Evolutionary conservation across 2,888 invertebrate genomes (phyloP).

Genomic region (Nymphalis polychloros): DNA sequence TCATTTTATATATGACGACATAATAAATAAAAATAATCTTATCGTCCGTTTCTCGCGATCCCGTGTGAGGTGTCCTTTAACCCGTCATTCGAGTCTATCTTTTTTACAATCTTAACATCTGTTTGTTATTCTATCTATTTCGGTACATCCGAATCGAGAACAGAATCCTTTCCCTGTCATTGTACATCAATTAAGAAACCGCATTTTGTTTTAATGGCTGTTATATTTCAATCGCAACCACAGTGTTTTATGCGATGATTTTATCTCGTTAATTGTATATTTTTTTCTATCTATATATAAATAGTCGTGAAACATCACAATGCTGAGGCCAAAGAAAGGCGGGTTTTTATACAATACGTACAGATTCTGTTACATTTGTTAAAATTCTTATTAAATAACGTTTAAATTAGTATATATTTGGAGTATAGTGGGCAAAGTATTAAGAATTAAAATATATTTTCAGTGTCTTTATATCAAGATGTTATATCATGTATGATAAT

Average conservation of each 20-base stretch:
- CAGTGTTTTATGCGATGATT: constrained; percentile 54
- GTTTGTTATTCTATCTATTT: constrained; percentile 77
- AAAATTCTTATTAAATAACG: too few relatives aligned
- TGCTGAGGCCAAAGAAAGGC: background rate
- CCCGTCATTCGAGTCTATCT: constrained; percentile 54
- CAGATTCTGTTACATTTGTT: too few relatives aligned
- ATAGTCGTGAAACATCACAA: too few relatives aligned
- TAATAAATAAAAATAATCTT: background rate
- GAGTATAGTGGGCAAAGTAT: too few relatives aligned
- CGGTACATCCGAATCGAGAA: constrained; percentile 55
- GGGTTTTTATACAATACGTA: too few relatives aligned
- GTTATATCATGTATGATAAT: too few relatives aligned
- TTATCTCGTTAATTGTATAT: constrained; percentile 66
- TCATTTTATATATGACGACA: too few relatives aligned
- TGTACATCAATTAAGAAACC: constrained; percentile 71
- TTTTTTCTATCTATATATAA: background rate
- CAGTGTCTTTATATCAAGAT: too few relatives aligned
- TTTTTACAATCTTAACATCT: constrained; percentile 68
- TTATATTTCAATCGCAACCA: constrained; percentile 62
- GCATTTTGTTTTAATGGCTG: constrained; percentile 65
- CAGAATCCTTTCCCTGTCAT: constrained; percentile 59
- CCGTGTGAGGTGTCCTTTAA: constrained; percentile 44
- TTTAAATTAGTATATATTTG: too few relatives aligned
- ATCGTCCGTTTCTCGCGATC: constrained; percentile 33
- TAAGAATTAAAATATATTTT: too few relatives aligned